These are phyloP conservation scores for Leptocoma aspasia DNA, from an alignment of 2,113 vertebrate species.

Conservation along the genomic window DNA sequence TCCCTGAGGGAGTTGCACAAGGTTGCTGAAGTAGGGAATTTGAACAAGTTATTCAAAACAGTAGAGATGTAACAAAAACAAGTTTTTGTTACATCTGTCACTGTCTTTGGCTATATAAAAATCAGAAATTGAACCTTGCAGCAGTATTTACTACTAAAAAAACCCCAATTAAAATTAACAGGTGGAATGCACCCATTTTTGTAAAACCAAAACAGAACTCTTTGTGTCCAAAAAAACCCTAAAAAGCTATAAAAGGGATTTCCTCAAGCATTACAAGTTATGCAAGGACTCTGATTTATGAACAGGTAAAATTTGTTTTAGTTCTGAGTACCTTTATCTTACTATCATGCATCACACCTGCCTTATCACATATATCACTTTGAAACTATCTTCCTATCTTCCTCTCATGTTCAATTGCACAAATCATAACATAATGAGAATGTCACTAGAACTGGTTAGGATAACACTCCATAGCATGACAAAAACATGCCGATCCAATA, in stretches of 20 bases:
- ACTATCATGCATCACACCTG: neutral
- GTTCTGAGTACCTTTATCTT: neutral
- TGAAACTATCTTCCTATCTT: neutral
- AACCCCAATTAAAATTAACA: neutral
- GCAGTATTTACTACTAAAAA: neutral
- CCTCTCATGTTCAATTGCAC: neutral
- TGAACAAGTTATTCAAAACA: conserved; percentile 13
- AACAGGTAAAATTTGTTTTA: neutral
- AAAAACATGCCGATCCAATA: neutral
- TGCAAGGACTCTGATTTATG: neutral
- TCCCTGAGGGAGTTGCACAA: neutral
- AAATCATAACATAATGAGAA: neutral
- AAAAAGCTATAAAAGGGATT: neutral
- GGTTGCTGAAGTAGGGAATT: neutral
- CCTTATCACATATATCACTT: neutral
- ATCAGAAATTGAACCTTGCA: neutral
- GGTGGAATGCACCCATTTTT: neutral
- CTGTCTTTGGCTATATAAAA: neutral
- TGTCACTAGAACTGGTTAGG: neutral
- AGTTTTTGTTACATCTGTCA: too few relatives aligned
- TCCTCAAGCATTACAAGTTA: neutral
- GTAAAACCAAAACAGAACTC: neutral
- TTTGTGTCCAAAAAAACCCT: neutral
- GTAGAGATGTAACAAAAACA: neutral
- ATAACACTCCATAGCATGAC: neutral